Evolutionary conservation across 37 sponge, comb jelly and placozoan genomes (phyloP).

Genomic region (Chondrosia reniformis): DNA sequence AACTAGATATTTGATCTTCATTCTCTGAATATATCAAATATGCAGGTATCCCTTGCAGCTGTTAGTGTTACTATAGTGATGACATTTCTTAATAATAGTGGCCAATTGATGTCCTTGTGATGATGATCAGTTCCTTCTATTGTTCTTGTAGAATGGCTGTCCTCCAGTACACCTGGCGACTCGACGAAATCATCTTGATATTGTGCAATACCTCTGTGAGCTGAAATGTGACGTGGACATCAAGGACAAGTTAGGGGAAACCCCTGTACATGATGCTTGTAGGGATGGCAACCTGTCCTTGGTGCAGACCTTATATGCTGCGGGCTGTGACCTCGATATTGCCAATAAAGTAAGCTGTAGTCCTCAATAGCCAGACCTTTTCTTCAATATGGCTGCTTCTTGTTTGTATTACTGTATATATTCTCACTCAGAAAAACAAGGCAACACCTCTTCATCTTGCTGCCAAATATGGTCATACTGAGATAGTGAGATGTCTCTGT

Average conservation of each 20-base stretch:
- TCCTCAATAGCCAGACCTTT: too few relatives aligned
- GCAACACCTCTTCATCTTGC: slow-evolving; percentile 81
- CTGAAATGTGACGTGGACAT: slow-evolving; percentile 48
- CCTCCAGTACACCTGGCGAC: slow-evolving; percentile 71
- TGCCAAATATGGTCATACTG: slow-evolving; percentile 74
- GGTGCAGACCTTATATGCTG: slow-evolving; percentile 68
- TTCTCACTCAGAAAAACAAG: slow-evolving; percentile 44
- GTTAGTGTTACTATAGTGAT: too few relatives aligned
- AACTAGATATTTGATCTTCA: too few relatives aligned
- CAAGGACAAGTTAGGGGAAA: slow-evolving; percentile 67
- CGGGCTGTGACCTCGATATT: slow-evolving; percentile 57
- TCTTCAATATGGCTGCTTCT: not conserved
- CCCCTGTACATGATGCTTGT: slow-evolving; percentile 81
- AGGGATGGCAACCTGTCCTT: slow-evolving; percentile 74
- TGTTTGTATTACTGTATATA: not conserved
- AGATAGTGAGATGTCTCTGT: slow-evolving; percentile 73
- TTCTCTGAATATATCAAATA: too few relatives aligned
- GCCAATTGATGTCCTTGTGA: too few relatives aligned
- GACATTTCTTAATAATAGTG: too few relatives aligned
- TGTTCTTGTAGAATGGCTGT: slow-evolving; percentile 67
- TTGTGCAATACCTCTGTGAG: slow-evolving; percentile 78
- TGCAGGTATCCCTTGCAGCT: too few relatives aligned
- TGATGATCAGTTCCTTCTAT: too few relatives aligned
- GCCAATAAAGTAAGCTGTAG: slow-evolving; percentile 67
- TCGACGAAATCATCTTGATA: slow-evolving; percentile 68